Base-by-base conservation (phyloP, 2,797 vertebrate species). In the Dicrostonyx torquatus region DNA sequence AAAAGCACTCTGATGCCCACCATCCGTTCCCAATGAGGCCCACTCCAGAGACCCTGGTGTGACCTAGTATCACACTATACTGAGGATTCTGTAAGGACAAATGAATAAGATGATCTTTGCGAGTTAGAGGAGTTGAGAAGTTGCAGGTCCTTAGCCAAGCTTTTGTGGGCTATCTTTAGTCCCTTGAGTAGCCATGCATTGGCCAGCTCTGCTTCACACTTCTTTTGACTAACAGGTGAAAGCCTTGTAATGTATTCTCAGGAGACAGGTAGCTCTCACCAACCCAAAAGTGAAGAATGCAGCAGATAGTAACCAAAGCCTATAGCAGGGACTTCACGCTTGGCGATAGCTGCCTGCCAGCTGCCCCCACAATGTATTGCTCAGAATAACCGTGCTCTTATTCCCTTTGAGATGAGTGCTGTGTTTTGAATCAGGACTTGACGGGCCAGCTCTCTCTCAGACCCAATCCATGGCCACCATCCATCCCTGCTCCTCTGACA, bases 401-500 rank as follows among this genome's bases (percentile, higher is more conserved):
- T 34, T 75, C 29, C 29, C 22, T 75, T 60, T 75, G 37, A 9
- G 70, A 6, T n/a, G 55, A 60, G 70, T 45, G 40, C 70, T 34
- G 22, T 10, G 53, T 60, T 45, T 43, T 88, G 18, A 84, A 50
- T 84, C 43, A 68, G 12, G 20, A n/a, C 34, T 66, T 68, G 26
- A 75, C 12, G 14, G 13, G 40, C 40, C 70, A 75, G 53, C 40
- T 15, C 34, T 31, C 70, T 62, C 76, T 26, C 0, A 7, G 43
- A 12, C 29, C 43, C 0, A 5, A 17, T 43, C 13, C 18, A 24
- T 2, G 45, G 48, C 34, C 15, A 55, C 6, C 1, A 1, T 10
- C 8, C 43, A 37, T 17, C 29, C n/a, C 12, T 66, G 8, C 31
- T 90, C 40, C 83, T 89, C 24, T 15, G 31, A 20, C 87, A 84